Base-by-base conservation (phyloP, 2,888 invertebrate genomes). In the Smittia sp. region DNA sequence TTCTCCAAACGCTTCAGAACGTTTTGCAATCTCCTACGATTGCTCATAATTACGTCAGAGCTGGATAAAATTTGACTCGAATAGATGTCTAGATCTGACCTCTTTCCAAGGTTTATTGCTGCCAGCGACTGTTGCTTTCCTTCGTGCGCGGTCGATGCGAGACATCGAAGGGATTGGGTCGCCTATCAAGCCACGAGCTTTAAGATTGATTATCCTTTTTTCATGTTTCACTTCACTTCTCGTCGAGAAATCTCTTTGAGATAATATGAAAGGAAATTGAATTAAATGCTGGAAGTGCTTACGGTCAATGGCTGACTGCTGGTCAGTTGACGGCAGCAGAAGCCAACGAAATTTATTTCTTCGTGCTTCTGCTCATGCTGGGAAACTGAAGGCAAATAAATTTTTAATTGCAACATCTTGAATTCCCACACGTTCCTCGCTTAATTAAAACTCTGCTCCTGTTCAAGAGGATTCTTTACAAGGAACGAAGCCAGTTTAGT, bases 171-270 rank as follows among this genome's bases (percentile, higher is more conserved):
- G 46, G 46, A 46, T 15, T n/a, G 2, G 46, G 39, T 39, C 7
- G 13, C 7, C 13, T 13, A 46, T 46, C 46, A 6, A 15, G 46
- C 32, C 13, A 46, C 2, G 15, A 46, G 46, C 46, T 46, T 13
- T 15, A 46, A 46, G 46, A 46, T 46, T 46, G 46, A 46, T 46
- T 46, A n/a, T 46, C 46, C 46, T 11, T 46, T 39, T 46, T 46
- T 46, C 32, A 32, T 32, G 32, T 32, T 32, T 32, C 32, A 9
- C 11, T 46, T 46, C 15, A 46, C 46, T 6, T 46, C n/a, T 46
- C 46, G 4, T 32, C 9, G 32, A 9, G 3, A 3, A 32, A 32
- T 32, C 32, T 32, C 32, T 32, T 32, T 32, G 32, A 32, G 32
- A 32, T 32, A 32, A 32, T 32, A 32, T 3, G 9, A 32, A 32